Conservation (phyloP, 2,797 vertebrate species). For the Phalanger gymnotis region DNA sequence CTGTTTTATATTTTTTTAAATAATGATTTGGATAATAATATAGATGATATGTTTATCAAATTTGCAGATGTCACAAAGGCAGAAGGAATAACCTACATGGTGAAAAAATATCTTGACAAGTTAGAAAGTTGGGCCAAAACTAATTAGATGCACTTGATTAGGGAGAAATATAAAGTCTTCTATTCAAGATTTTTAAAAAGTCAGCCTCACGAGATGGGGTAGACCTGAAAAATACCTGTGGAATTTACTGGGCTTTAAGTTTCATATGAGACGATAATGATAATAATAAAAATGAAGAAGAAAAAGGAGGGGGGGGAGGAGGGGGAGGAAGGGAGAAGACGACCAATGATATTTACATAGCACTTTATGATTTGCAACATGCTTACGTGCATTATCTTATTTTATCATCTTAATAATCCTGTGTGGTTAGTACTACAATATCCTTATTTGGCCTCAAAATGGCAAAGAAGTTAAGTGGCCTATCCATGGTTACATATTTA, state of each 20-base stretch:
- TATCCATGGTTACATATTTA: no score
- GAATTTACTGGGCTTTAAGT: neutral
- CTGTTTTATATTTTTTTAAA: neutral
- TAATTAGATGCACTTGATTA: neutral
- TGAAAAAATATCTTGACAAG: neutral
- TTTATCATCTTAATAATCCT: no score
- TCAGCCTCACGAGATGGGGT: neutral
- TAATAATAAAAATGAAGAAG: neutral
- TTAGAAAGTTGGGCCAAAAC: neutral
- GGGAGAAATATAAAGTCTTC: neutral
- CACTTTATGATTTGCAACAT: no score
- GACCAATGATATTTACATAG: no score
- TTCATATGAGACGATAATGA: neutral
- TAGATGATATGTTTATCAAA: neutral
- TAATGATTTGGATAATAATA: neutral
- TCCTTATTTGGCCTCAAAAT: no score
- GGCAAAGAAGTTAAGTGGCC: no score
- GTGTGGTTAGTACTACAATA: no score
- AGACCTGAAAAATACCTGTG: neutral
- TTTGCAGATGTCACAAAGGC: neutral
- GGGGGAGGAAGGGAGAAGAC: no score
- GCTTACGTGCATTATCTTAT: no score
- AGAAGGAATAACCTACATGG: neutral
- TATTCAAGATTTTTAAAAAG: neutral
- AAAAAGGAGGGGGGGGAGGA: no score